Conservation (phyloP, 1,140 invertebrate species). For the Scaptomyza montana region DNA sequence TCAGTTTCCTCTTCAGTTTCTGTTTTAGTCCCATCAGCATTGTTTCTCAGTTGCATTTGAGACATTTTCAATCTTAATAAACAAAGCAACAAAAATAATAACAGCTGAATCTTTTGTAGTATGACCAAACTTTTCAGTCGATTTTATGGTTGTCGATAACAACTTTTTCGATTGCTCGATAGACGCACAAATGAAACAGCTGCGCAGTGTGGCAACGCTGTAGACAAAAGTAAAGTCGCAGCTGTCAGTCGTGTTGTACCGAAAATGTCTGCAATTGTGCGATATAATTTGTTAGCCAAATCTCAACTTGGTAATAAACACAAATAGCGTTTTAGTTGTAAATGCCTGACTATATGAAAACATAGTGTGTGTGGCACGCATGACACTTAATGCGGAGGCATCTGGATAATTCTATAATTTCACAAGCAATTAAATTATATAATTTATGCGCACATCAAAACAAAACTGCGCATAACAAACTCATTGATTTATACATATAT, state of each 20-base stretch:
- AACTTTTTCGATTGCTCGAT: background rate
- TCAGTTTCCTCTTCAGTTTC: conserved; percentile 53
- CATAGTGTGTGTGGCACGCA: background rate
- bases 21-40: conserved; percentile 27
- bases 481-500: conserved; percentile 26
- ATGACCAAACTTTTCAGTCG: background rate
- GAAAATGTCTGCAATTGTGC: conserved; percentile 80
- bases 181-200: background rate
- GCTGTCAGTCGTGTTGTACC: conserved; percentile 58
- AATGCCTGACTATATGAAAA: background rate
- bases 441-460: conserved; percentile 75
- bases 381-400: background rate
- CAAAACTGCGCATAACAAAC: conserved; percentile 51
- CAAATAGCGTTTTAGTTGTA: background rate
- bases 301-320: conserved; percentile 70
- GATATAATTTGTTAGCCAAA: conserved; percentile 76
- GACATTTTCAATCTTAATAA: conserved; percentile 52
- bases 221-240: conserved; percentile 46
- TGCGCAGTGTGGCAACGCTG: conserved; percentile 42
- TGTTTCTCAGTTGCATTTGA: conserved; percentile 25
- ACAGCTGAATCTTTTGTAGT: conserved; percentile 14
- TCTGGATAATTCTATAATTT: conserved; percentile 6
- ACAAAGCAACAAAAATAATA: conserved; percentile 13
- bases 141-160: conserved; percentile 12
- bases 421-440: conserved; percentile 64